Conservation (phyloP, 2,113 vertebrate genomes). For the Cheirogaleus medius region DNA sequence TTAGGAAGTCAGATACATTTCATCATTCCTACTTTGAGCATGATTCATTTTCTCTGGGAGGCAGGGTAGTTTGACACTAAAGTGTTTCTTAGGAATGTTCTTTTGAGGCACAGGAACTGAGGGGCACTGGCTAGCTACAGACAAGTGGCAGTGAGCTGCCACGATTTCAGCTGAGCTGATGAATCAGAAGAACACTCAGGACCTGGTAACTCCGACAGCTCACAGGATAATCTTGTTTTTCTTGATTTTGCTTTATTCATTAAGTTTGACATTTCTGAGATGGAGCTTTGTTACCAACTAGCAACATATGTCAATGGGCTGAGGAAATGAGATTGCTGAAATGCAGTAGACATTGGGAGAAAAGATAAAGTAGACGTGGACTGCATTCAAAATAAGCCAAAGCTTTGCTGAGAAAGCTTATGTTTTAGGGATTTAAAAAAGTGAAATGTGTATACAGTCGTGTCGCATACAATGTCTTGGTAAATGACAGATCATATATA, state of each 20-base stretch:
- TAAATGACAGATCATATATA: background rate
- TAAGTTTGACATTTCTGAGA: slow-evolving; percentile 66
- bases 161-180: background rate
- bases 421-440: background rate
- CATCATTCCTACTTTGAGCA: background rate
- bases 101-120: background rate
- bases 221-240: background rate
- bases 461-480: background rate
- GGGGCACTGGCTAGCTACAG: background rate
- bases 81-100: background rate
- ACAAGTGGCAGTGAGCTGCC: background rate
- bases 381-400: slow-evolving; percentile 13
- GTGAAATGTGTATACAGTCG: background rate
- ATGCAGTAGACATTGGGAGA: background rate
- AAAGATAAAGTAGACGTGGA: background rate
- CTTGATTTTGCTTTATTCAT: slow-evolving; percentile 37
- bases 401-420: background rate
- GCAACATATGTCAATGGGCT: background rate
- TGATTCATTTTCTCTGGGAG: background rate
- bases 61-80: background rate
- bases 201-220: background rate
- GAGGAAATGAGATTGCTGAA: slow-evolving; percentile 38
- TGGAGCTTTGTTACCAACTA: slow-evolving; percentile 30
- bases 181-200: background rate
- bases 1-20: background rate